Evolutionary conservation across 1,140 invertebrate species (phyloP).

Genomic region (Listronotus bonariensis): DNA sequence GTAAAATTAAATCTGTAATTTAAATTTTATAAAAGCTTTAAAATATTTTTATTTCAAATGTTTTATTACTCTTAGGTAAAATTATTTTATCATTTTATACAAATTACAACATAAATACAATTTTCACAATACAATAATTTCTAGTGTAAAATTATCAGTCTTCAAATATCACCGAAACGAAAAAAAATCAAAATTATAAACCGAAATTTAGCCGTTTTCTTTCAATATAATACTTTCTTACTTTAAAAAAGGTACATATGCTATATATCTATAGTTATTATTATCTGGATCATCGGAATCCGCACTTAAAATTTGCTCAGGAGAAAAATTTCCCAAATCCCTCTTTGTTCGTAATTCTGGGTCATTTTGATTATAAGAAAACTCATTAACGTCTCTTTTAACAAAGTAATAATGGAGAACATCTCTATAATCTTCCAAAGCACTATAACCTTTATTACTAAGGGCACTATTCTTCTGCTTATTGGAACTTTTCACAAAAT

Average conservation of each 20-base stretch:
- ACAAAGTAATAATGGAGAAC: slow-evolving; percentile 12
- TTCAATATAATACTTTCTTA: slow-evolving; percentile 25
- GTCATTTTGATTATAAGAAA: neutral
- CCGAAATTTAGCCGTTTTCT: slow-evolving; percentile 8
- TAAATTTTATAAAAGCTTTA: no score
- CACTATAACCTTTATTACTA: neutral
- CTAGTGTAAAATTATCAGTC: no score
- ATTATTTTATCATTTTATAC: no score
- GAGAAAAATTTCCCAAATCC: slow-evolving; percentile 23
- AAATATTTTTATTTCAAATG: no score
- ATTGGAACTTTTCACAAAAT: no score
- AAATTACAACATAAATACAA: no score
- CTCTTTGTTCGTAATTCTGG: neutral
- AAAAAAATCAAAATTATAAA: no score
- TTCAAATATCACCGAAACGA: no score
- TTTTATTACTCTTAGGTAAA: no score
- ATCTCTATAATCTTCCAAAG: slow-evolving; percentile 4
- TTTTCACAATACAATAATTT: no score
- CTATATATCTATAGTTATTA: slow-evolving; percentile 26
- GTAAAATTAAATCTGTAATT: no score
- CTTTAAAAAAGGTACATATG: slow-evolving; percentile 34
- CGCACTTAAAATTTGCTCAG: neutral
- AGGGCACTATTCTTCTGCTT: neutral
- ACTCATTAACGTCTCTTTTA: slow-evolving; percentile 10
- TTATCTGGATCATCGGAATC: slow-evolving; percentile 25